Base-by-base conservation (phyloP, 2,797 vertebrate species). In the Saxicola maurus region DNA sequence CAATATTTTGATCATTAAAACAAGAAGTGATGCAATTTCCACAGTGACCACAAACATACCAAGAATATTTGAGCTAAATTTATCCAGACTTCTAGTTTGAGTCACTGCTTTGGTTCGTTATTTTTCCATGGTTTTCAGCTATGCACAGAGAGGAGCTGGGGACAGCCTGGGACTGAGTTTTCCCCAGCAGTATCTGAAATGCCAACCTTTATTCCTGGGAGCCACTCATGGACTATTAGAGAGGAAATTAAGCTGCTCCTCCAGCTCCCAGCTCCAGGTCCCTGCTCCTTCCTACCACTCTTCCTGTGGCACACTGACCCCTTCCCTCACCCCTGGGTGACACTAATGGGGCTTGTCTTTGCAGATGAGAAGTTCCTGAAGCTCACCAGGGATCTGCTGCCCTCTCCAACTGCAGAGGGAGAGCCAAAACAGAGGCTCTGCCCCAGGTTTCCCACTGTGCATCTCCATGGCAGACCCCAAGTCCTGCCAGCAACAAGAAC, bases 21-120 rank as follows among this genome's bases (percentile, higher is more conserved):
- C 37, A 45, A 93, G 87, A 52, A 48, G 66, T 82, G 90, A 80
- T 92, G 81, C 31, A 77, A 95, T 90, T 94, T 96, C 95, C 91
- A 95, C 71, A 60, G 89, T 5, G 43, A 96, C 95, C 94, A 77
- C 95, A 96, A 96, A 91, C 86, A 96, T 95, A 90, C 94, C 91
- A 92, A 82, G 95, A 96, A 97, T 96, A 92, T 86, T 93, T 92
- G 93, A 81, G 92, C 91, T 95, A 90, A 40, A 86, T 96, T 95
- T 80, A 85, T 86, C 62, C 80, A 81, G 85, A 82, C 87, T 88
- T 80, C 87, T 75, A 28, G 37, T 84, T 82, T 90, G 94, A 94
- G 72, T 96, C 94, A 90, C n/a, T 60, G n/a, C 80, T 66, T 40
- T 28, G 51, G 14, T 59, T 59, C 7, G 0, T 38, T 28, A 46